phyloP scores from a whole-genome alignment of 2,113 vertebrate genomes.

The Indicator indicator region DNA sequence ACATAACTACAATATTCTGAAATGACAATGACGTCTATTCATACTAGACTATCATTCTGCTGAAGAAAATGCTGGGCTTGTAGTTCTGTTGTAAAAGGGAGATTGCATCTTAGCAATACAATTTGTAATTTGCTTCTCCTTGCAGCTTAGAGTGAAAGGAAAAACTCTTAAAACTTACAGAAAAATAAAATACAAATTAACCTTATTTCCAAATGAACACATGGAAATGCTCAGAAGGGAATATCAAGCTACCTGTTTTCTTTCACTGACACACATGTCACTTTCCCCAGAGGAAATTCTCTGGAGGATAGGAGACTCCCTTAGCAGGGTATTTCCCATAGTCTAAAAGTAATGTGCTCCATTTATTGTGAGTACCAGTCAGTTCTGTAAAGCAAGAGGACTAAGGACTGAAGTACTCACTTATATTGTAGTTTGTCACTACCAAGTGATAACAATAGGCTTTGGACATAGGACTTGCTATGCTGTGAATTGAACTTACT shows the following conservation, averaged over 20 bases:
- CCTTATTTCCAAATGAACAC: neutral
- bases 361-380: neutral
- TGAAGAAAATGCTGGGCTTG: neutral
- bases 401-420: neutral
- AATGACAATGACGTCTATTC: neutral
- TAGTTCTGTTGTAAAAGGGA: neutral
- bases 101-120: neutral
- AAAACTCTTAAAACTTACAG: neutral
- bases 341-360: neutral
- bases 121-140: neutral
- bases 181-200: neutral
- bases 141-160: neutral
- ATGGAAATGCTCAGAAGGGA: neutral
- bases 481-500: neutral
- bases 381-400: neutral
- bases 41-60: neutral
- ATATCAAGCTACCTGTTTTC: neutral
- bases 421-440: neutral
- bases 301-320: neutral
- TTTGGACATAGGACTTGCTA: neutral
- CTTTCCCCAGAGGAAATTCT: neutral
- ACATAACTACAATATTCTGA: neutral
- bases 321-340: neutral
- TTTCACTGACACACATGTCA: neutral
- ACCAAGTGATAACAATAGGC: fast-evolving